These are phyloP conservation scores for Sitophilus oryzae DNA, from an alignment of 1,140 invertebrate species.

Conservation along the genomic window DNA sequence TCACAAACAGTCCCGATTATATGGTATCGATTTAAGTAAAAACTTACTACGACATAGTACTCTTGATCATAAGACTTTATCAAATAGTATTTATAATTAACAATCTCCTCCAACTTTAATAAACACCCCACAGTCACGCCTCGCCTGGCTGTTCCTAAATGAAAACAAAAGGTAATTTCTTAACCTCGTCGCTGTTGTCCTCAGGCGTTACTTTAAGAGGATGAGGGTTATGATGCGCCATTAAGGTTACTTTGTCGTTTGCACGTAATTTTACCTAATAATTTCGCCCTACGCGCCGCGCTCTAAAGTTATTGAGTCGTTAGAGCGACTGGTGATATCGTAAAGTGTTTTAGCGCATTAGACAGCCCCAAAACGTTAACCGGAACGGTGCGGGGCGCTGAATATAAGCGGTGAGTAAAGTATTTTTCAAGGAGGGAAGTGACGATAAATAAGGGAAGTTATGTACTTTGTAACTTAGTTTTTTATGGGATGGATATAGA, in stretches of 20 bases:
- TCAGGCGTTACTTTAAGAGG: slow-evolving; percentile 13
- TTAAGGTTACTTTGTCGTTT: slow-evolving; percentile 21
- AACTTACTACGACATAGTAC: too few species aligned
- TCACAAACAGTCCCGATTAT: too few species aligned
- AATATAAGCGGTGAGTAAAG: too few species aligned
- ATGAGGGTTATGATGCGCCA: slow-evolving; percentile 8
- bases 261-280: slow-evolving; percentile 24
- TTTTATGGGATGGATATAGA: neutral
- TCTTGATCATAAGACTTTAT: too few species aligned
- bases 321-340: slow-evolving; percentile 30
- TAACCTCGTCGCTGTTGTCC: neutral
- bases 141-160: too few species aligned
- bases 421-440: too few species aligned
- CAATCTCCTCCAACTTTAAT: too few species aligned
- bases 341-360: slow-evolving; percentile 35
- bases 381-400: too few species aligned
- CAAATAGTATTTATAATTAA: too few species aligned
- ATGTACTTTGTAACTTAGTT: neutral
- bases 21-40: too few species aligned
- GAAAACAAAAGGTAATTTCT: neutral
- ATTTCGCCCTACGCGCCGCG: slow-evolving; percentile 21
- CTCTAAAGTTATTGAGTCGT: slow-evolving; percentile 33
- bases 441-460: too few species aligned
- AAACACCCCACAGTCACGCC: too few species aligned
- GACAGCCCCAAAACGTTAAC: slow-evolving; percentile 19